Evolutionary conservation across 2,888 invertebrate species (phyloP), one percentile per base, ranked within the genome.

Genomic region (Syritta pipiens): DNA sequence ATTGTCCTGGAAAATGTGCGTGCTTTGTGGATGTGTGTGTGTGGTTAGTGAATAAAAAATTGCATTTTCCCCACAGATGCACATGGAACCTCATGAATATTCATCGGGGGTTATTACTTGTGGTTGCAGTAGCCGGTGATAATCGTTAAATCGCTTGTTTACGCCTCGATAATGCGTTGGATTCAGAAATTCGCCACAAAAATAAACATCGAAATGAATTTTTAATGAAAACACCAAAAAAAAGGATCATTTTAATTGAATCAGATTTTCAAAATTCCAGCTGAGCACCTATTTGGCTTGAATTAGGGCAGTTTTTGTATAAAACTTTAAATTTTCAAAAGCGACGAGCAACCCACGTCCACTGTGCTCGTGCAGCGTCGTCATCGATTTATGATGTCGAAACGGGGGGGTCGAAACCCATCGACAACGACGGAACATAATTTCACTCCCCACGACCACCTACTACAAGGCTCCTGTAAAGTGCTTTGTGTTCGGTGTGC

Each of bases 61-160:
- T 55, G 22, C 65, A 79, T 60, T 77, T 59, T 55, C 60, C 77
- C 44, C 59, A 35, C 42, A 62, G 59, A 65, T 77, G 71, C 65
- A 71, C 59, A 46, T 40, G 22, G 63, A 71, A 46, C 55, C 67
- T 67, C 53, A 72, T 79, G 77, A 79, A 79, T 79, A 79, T 72
- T 67, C 77, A 72, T 60, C 37, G 37, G n/a, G 40, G 48, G 30
- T 20, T 65, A 48, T 65, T 65, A 65, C 60, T 67, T 51, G 49
- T 71, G 63, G 42, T 22, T 22, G 48, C 22, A 6, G 44, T 17
- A 19, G 24, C 32, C 28, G 60, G 17, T 20, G 59, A 55, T 77
- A 72, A 72, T 67, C 72, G 60, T 32, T 72, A 79, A 79, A 72
- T 79, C 55, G 77, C 55, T 72, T 72, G 67, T 79, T 79, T 72